Percentiles rank a stretch among this genome's conserved stretches.
These are phyloP conservation scores for Vicugna pacos DNA, from an alignment of 2,113 vertebrate species.

Conservation along the genomic window DNA sequence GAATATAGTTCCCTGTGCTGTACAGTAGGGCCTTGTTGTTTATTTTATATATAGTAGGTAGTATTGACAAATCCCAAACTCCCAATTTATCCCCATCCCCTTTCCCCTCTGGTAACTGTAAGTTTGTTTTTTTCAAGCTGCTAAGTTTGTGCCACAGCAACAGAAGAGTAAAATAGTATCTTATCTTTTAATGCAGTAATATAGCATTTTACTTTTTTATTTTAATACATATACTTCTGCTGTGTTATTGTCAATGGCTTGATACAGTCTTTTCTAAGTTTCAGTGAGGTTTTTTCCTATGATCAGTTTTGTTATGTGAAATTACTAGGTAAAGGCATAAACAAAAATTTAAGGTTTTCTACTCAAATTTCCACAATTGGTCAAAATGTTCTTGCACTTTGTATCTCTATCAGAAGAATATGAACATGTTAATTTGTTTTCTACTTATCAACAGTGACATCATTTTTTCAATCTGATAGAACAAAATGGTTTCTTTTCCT, in stretches of 20 bases:
- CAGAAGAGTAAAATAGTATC: background rate
- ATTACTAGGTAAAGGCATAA: background rate
- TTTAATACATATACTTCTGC: background rate
- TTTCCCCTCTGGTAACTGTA: no score
- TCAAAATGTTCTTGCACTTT: background rate
- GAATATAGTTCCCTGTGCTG: no score
- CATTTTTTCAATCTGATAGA: background rate
- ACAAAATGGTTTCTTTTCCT: background rate
- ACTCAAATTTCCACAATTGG: background rate
- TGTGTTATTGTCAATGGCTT: background rate
- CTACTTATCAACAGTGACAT: background rate
- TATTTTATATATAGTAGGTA: no score
- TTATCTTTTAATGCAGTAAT: background rate
- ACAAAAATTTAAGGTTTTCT: background rate
- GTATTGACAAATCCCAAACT: no score
- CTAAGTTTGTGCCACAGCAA: background rate
- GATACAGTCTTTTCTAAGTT: background rate
- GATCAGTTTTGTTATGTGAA: background rate
- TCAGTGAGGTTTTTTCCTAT: background rate
- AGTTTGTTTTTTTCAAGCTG: background rate
- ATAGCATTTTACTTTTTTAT: background rate
- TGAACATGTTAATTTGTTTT: background rate
- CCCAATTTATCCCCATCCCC: no score
- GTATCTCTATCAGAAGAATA: background rate
- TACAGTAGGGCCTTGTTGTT: no score